Conservation (phyloP, 2,888 invertebrate genomes). For the Carabus problematicus region DNA sequence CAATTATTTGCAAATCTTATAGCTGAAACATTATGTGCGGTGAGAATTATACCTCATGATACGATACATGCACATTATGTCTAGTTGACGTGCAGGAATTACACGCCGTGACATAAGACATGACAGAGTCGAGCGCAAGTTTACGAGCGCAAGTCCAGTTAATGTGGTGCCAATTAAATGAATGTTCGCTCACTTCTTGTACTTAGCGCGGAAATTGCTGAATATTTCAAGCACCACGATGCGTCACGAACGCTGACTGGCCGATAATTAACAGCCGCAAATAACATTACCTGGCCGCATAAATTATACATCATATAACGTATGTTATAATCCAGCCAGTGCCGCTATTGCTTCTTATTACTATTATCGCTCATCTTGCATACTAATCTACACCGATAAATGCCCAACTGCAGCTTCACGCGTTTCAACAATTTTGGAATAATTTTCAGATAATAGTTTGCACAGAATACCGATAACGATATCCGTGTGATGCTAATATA, state of each 20-base stretch:
- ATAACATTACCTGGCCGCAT: slow-evolving; percentile 40
- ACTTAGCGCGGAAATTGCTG: slow-evolving; percentile 34
- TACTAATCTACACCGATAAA: too few species aligned
- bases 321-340: slow-evolving; percentile 30
- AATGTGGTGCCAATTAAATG: slow-evolving; percentile 41
- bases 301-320: slow-evolving; percentile 21
- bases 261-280: slow-evolving; percentile 41
- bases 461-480: not conserved
- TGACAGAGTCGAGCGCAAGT: not conserved
- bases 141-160: slow-evolving; percentile 15
- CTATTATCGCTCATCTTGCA: too few species aligned
- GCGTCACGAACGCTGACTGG: slow-evolving; percentile 39
- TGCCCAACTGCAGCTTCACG: not conserved
- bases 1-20: not conserved
- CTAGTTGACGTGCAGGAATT: not conserved
- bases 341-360: slow-evolving; percentile 15
- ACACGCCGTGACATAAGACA: not conserved
- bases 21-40: not conserved
- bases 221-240: slow-evolving; percentile 39
- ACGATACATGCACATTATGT: not conserved
- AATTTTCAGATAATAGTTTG: not conserved
- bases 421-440: not conserved
- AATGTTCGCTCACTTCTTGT: slow-evolving; percentile 31
- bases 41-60: not conserved
- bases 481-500: too few species aligned